These are phyloP conservation scores for Apotomis capreana DNA, from an alignment of 2,888 invertebrate species.

Conservation along the genomic window DNA sequence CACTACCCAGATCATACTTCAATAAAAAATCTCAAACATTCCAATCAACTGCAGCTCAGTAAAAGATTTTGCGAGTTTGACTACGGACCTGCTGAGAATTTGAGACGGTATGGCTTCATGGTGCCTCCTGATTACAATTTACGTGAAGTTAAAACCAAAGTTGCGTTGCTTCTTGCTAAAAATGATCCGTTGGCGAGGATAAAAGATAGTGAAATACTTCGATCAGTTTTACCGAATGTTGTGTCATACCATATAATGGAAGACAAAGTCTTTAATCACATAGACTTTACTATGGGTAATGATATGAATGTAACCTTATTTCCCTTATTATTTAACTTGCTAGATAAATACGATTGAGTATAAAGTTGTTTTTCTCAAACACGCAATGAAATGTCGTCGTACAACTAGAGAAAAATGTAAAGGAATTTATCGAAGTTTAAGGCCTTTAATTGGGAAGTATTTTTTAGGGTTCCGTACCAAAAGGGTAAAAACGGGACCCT, in stretches of 20 bases:
- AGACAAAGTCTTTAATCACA: conserved; percentile 53
- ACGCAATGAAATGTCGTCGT: too few relatives aligned
- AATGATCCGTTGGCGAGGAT: conserved; percentile 79
- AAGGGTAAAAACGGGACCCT: too few relatives aligned
- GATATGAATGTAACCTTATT: conserved; percentile 55
- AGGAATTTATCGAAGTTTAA: too few relatives aligned
- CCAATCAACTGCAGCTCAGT: conserved; percentile 50
- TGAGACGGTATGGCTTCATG: conserved; percentile 49
- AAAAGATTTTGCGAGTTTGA: conserved; percentile 57
- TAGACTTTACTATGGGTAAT: conserved; percentile 55
- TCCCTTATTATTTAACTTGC: conserved; percentile 49
- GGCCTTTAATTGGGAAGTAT: too few relatives aligned
- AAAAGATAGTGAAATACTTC: conserved; percentile 49
- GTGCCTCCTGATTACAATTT: conserved; percentile 59
- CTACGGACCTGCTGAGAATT: conserved; percentile 54
- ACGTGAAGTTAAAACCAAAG: conserved; percentile 52
- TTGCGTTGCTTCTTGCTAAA: conserved; percentile 70
- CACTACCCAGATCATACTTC: conserved; percentile 61
- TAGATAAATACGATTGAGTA: conserved; percentile 43
- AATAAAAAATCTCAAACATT: conserved; percentile 57
- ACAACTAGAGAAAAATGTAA: too few relatives aligned
- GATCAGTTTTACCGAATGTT: conserved; percentile 52
- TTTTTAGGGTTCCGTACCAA: too few relatives aligned
- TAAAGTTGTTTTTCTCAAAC: neutral
- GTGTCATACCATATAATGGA: conserved; percentile 51